Base-by-base conservation (phyloP, 2,888 invertebrate species). In the Acanthopleura granulata region DNA sequence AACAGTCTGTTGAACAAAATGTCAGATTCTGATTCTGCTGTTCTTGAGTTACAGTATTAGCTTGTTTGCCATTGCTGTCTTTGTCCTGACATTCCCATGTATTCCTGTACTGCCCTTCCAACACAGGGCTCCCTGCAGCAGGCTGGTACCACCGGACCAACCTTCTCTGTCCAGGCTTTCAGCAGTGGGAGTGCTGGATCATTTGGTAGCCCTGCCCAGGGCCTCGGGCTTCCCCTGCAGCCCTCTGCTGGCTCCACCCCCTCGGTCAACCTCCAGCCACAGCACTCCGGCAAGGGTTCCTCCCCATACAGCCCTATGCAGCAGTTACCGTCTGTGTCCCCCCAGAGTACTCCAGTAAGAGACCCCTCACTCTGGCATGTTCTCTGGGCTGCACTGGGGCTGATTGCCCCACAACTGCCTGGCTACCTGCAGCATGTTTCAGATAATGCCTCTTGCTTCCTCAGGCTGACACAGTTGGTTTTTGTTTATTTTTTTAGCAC, bases 131-230 rank as follows among this genome's bases (percentile, higher is more conserved):
- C 40, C 3, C 40, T 40, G 40, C 40, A 40, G 29, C 66, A 66
- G 66, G 12, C 92, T 85, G 76, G 79, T 9, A 82, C 81, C 27
- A 76, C 78, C 57, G 82, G 78, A 15, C 81, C 82, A 27, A 82
- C 81, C 62, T 87, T 85, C 75, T 84, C 85, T 57, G 73, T 84
- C 70, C 83, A 86, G 62, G 73, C 87, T 11, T 87, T 85, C 49
- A 27, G 14, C 14, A 27, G 29, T 15, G 18, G 83, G 91, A 85
- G 66, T 66, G 22, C 66, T 16, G 66, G 66, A 22, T 22, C 66
- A 27, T 92, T 85, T 78, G 85, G 87, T 62, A 85, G 82, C 71
- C 88, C 88, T 76, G 83, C 86, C 14, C 83, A 84, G 62, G 81
- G 79, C 18, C 77, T 88, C 49, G 84, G 83, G 66, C 78, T 86